Conservation (phyloP, 2,888 invertebrate genomes). For the Leptinotarsa haldemani region DNA sequence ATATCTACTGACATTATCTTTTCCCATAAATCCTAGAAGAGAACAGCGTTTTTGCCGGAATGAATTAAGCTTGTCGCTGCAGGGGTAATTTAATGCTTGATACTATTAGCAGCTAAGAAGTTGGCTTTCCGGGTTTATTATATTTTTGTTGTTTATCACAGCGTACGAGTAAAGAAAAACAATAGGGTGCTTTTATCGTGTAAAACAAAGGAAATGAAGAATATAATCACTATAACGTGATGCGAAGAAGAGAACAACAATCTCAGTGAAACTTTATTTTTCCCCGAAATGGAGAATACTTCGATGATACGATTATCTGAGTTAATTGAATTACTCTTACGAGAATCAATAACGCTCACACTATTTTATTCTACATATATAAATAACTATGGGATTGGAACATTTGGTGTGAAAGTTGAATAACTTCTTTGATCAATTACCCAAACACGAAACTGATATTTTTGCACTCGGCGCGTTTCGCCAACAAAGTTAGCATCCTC, state of each 20-base stretch:
- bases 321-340: too few relatives aligned
- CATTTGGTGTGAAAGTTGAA: too few relatives aligned
- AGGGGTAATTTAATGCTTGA: conserved; percentile 16
- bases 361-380: too few relatives aligned
- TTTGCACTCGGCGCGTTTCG: too few relatives aligned
- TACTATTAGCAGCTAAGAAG: conserved; percentile 18
- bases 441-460: too few relatives aligned
- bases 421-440: too few relatives aligned
- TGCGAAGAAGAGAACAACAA: too few relatives aligned
- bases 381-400: too few relatives aligned
- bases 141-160: conserved; percentile 20
- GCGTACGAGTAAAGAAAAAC: conserved; percentile 1
- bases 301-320: too few relatives aligned
- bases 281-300: neutral
- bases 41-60: conserved; percentile 5
- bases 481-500: too few relatives aligned
- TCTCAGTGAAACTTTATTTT: too few relatives aligned
- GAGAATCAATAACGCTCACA: too few relatives aligned
- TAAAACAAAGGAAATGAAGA: conserved; percentile 1
- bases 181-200: conserved; percentile 1
- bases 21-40: conserved; percentile 5
- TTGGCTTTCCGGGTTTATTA: conserved; percentile 9
- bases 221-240: neutral
- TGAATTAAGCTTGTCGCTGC: conserved; percentile 12
- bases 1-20: conserved; percentile 15